Evolutionary conservation across 2,888 invertebrate genomes (phyloP).

Genomic region (Gortyna flavago): DNA sequence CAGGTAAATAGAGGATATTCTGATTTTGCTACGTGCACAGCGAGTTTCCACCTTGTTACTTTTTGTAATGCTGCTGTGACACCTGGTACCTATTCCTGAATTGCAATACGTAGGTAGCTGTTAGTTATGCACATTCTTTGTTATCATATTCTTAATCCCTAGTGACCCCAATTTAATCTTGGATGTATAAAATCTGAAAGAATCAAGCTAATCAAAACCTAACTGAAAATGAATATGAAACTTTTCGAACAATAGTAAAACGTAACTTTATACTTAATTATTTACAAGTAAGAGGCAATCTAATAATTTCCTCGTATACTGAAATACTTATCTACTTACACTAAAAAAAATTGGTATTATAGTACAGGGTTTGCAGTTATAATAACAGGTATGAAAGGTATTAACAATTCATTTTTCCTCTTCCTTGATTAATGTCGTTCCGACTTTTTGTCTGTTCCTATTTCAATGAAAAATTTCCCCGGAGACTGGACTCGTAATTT

Average conservation of each 20-base stretch:
- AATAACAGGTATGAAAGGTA: constrained; percentile 19
- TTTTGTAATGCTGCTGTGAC: constrained; percentile 14
- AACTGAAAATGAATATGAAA: background rate
- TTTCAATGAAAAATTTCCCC: constrained; percentile 88
- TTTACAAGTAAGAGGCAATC: background rate
- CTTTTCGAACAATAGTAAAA: background rate
- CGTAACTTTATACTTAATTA: background rate
- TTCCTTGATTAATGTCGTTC: constrained; percentile 82
- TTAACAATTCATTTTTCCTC: constrained; percentile 68
- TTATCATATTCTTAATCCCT: background rate
- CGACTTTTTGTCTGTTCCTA: constrained; percentile 78
- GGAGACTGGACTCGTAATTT: constrained; percentile 79
- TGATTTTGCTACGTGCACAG: constrained; percentile 2
- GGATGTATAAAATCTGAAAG: background rate
- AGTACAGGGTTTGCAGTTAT: constrained; percentile 16
- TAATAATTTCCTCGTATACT: background rate
- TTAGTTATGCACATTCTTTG: background rate
- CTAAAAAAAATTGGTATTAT: background rate
- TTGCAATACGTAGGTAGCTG: background rate
- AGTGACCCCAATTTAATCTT: background rate
- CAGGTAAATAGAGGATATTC: constrained; percentile 19
- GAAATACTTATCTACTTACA: background rate
- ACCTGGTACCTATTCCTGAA: constrained; percentile 18
- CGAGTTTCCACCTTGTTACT: constrained; percentile 20
- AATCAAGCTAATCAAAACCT: background rate